A percentile compares a stretch with the other conserved stretches of the same genome.
These are phyloP conservation scores for Elmis aenea DNA, from an alignment of 2,888 invertebrate species.

Conservation along the genomic window DNA sequence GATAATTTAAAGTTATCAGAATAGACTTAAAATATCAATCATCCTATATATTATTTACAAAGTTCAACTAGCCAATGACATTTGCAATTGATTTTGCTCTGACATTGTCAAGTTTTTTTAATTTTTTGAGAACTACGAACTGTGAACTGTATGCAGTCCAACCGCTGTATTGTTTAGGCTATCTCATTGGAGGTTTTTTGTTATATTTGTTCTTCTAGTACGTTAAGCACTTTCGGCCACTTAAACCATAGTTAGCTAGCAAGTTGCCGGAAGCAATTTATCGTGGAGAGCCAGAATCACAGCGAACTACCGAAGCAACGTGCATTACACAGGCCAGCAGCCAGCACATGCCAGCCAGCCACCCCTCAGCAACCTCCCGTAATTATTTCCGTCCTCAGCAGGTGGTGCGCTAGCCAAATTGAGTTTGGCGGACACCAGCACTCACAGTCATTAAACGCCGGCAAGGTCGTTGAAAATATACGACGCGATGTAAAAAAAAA, in stretches of 20 bases:
- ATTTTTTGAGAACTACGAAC: no score
- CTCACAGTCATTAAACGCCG: conserved; percentile 17
- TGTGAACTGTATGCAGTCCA: no score
- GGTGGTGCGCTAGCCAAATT: conserved; percentile 13
- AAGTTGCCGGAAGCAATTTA: conserved; percentile 14
- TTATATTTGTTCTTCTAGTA: no score
- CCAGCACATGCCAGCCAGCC: conserved; percentile 1
- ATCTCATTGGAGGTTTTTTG: no score
- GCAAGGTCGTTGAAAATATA: conserved; percentile 17
- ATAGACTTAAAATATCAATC: no score
- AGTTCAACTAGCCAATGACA: no score
- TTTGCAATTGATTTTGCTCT: no score
- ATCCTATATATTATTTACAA: no score
- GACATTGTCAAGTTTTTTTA: no score
- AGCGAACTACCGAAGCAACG: conserved; percentile 2
- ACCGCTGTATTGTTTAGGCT: no score
- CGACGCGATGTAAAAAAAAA: conserved; percentile 12
- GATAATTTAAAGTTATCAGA: no score
- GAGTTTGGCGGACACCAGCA: conserved; percentile 9
- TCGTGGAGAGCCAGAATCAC: conserved; percentile 7
- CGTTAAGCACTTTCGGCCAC: no score
- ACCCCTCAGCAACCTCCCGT: background rate
- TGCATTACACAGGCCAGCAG: conserved; percentile 1
- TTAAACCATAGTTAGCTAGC: conserved; percentile 7
- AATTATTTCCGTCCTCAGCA: conserved; percentile 9